phyloP scores from a whole-genome alignment of 2,113 vertebrate species.

The Diadophis punctatus region DNA sequence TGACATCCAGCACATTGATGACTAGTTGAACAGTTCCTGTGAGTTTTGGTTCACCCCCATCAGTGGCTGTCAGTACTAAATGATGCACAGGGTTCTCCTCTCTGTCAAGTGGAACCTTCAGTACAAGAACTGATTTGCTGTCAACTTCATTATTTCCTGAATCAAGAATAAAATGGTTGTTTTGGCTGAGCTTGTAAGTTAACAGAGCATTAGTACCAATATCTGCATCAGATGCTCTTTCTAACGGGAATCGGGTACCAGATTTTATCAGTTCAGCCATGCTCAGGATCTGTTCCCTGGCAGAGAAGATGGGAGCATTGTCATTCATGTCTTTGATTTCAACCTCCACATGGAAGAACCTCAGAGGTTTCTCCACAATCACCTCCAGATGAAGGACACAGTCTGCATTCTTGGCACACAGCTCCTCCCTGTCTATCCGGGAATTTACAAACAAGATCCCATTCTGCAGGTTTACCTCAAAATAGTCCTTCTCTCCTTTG shows the following conservation, averaged over 20 bases:
- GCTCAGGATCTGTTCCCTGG: conserved; percentile 46
- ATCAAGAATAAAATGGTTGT: conserved; percentile 68
- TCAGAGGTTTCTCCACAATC: conserved; percentile 63
- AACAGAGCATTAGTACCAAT: conserved; percentile 65
- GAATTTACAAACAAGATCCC: too few relatives aligned
- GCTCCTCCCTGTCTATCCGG: too few relatives aligned
- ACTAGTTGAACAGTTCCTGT: too few relatives aligned
- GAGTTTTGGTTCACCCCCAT: too few relatives aligned
- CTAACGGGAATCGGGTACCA: conserved; percentile 65
- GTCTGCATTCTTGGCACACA: too few relatives aligned
- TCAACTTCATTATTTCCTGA: conserved; percentile 54
- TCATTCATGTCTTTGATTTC: conserved; percentile 80
- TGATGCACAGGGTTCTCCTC: too few relatives aligned
- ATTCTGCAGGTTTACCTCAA: too few relatives aligned
- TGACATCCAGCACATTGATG: too few relatives aligned
- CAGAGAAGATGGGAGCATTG: conserved; percentile 65
- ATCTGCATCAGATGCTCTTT: conserved; percentile 68
- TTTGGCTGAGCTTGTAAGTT: conserved; percentile 72
- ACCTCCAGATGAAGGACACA: too few relatives aligned
- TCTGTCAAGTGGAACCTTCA: conserved; percentile 40
- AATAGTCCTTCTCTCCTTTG: too few relatives aligned
- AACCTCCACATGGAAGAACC: conserved; percentile 75
- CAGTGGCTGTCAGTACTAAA: too few relatives aligned
- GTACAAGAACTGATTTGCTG: conserved; percentile 58
- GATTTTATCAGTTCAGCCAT: conserved; percentile 64